Evolutionary conservation across 2,797 vertebrate species (phyloP), one percentile per base, ranked within the genome.

Genomic region (Alca torda): DNA sequence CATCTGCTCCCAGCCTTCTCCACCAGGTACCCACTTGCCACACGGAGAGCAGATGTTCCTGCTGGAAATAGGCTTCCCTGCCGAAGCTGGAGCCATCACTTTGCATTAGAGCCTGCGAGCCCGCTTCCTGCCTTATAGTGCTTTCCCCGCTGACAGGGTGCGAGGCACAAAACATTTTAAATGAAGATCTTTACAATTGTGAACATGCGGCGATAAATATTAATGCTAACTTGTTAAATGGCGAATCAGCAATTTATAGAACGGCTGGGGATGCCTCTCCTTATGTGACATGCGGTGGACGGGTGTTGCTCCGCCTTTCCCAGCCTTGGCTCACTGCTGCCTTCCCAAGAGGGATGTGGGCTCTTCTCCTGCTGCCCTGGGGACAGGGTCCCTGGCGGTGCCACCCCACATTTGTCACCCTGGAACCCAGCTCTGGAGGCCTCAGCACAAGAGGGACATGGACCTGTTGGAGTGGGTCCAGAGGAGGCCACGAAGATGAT

Each of bases 91-190:
- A 98, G 93, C 91, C 95, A 96, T 97, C 95, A 96, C 93, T 96
- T 94, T 97, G 95, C 95, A 97, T 97, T 97, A 97, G 95, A 97
- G 97, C 96, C 94, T 96, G 94, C 86, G 96, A 92, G 91, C 87
- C 90, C 95, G 90, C 97, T 96, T 76, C 79, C 96, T 97, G 90
- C 94, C 96, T 97, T 93, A 93, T 88, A 97, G 96, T 72, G 96
- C 56, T 96, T 97, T 97, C 95, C 85, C 76, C 77, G 81, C 91
- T 95, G 96, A 98, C 94, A 97, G 97, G 96, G 95, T 96, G 95
- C 96, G 95, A 98, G 95, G 93, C 96, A 94, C 91, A 93, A 98
- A 98, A 97, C 84, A 95, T 97, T 97, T 97, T 96, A 97, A 97
- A 93, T 95, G 79, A 97, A 95, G 91, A 93, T 96, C 91, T 96